Evolutionary conservation across 2,797 vertebrate genomes (phyloP).

Genomic region (Clangula hyemalis): DNA sequence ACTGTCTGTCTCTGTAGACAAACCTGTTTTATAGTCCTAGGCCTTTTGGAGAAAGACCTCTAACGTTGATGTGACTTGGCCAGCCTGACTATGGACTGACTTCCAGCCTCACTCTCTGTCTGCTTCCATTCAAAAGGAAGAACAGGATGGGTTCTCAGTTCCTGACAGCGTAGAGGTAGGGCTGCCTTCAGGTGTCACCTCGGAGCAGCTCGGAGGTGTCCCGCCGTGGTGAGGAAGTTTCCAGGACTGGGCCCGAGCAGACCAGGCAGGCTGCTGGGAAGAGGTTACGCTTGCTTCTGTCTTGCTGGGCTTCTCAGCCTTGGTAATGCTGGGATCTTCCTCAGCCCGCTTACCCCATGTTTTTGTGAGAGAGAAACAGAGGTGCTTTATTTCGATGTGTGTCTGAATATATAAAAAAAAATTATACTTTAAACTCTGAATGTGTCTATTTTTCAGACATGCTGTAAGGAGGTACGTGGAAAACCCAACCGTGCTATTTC

Average conservation of each 20-base stretch:
- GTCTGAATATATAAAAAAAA: too few relatives aligned
- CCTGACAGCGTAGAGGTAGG: accelerated
- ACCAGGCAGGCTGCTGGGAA: neutral
- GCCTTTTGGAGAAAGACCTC: neutral
- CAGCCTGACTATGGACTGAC: neutral
- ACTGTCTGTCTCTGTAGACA: neutral
- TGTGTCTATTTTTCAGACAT: neutral
- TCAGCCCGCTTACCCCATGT: accelerated
- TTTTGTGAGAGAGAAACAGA: neutral
- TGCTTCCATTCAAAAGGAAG: neutral
- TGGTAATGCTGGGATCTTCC: neutral
- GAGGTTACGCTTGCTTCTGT: neutral
- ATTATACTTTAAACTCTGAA: neutral
- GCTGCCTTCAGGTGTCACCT: neutral
- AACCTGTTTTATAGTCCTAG: neutral
- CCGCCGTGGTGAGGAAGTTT: accelerated
- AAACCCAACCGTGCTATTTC: neutral
- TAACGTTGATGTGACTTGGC: neutral
- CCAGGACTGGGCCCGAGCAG: neutral
- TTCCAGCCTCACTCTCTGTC: neutral
- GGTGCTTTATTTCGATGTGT: neutral
- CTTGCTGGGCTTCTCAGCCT: neutral
- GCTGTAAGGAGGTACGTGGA: neutral
- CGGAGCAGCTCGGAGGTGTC: neutral
- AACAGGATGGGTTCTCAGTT: neutral